Percentiles rank a stretch among this genome's conserved stretches.
phyloP scores from a whole-genome alignment of 2,888 invertebrate genomes.

The Alitta virens region DNA sequence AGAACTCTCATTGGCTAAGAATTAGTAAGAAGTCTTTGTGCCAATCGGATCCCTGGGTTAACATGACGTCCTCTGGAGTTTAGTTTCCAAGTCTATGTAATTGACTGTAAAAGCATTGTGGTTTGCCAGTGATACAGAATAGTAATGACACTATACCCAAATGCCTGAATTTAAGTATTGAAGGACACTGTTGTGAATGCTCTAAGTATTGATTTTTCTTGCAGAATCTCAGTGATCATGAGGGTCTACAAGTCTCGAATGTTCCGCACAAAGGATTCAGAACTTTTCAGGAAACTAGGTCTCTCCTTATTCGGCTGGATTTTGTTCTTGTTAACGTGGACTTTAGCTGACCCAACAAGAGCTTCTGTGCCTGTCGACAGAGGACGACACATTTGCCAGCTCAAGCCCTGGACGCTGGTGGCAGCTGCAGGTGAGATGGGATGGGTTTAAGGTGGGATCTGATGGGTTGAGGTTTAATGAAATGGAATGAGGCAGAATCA shows the following conservation, averaged over 20 bases:
- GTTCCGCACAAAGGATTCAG: slow-evolving; percentile 87
- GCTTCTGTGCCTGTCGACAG: not conserved
- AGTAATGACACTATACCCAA: no score
- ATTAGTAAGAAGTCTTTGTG: no score
- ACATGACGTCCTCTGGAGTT: no score
- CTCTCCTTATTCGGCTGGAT: slow-evolving; percentile 84
- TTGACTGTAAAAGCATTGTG: no score
- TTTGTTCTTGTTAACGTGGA: slow-evolving; percentile 87
- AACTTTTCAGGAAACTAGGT: slow-evolving; percentile 87
- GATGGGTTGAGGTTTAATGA: not conserved
- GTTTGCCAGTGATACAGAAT: no score
- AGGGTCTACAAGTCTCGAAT: slow-evolving; percentile 90
- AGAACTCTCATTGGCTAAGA: no score
- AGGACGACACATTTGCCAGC: not conserved
- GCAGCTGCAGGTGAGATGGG: not conserved
- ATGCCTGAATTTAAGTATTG: no score
- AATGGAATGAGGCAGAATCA: not conserved
- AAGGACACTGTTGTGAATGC: no score
- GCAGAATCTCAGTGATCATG: slow-evolving; percentile 85
- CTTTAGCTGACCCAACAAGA: slow-evolving; percentile 59
- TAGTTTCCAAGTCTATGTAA: no score
- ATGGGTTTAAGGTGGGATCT: no score
- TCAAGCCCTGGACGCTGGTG: not conserved
- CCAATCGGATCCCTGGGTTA: no score
- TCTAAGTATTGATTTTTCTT: no score